Evolutionary conservation across 1,140 invertebrate species (phyloP).

Genomic region (Monochamus saltuarius): DNA sequence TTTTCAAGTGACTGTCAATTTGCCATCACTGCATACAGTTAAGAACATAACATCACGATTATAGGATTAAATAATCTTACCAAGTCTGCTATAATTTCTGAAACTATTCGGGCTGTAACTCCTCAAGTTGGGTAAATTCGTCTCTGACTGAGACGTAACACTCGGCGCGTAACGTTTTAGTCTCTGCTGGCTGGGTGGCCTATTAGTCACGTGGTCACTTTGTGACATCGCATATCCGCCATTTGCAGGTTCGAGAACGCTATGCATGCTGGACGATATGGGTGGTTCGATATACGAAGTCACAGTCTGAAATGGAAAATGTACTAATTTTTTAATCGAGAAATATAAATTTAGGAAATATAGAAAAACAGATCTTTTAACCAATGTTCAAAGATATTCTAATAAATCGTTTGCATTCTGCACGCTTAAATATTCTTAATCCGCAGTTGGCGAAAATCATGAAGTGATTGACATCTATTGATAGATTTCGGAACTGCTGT

Average conservation of each 20-base stretch:
- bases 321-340: too few species aligned
- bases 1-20: too few species aligned
- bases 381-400: too few species aligned
- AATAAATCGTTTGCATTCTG: too few species aligned
- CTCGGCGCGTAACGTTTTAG: slow-evolving; percentile 33
- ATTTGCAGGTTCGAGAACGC: slow-evolving; percentile 45
- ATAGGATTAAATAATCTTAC: slow-evolving; percentile 20
- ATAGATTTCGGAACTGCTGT: too few species aligned
- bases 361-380: too few species aligned
- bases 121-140: slow-evolving; percentile 47
- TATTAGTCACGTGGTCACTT: slow-evolving; percentile 39
- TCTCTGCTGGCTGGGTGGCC: slow-evolving; percentile 36
- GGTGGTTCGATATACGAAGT: slow-evolving; percentile 38
- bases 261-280: slow-evolving; percentile 43
- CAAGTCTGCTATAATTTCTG: slow-evolving; percentile 38
- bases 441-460: too few species aligned
- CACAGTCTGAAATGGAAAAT: slow-evolving; percentile 30
- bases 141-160: slow-evolving; percentile 48
- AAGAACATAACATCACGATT: background rate
- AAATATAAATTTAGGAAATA: too few species aligned
- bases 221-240: slow-evolving; percentile 38
- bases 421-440: too few species aligned
- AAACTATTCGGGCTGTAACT: slow-evolving; percentile 45
- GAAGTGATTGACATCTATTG: too few species aligned
- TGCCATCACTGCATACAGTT: too few species aligned